Percentiles rank a stretch among this genome's conserved stretches.
Evolutionary conservation across 2,888 invertebrate species (phyloP).

Genomic region (Sycophila texana): DNA sequence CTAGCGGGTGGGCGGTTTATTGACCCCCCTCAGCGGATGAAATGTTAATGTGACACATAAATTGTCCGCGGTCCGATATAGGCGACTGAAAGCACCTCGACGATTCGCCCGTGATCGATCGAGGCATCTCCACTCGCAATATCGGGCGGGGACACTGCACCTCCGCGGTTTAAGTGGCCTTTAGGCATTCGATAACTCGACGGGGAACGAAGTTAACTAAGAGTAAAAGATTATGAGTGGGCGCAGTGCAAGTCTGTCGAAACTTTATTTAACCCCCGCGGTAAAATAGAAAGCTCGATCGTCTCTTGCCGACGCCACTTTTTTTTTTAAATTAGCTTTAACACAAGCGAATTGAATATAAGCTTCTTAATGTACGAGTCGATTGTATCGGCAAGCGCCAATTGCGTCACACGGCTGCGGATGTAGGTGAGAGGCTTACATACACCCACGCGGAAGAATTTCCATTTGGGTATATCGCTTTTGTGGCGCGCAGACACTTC

Average conservation of each 20-base stretch:
- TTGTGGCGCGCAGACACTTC: too few relatives aligned
- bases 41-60: conserved; percentile 45
- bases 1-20: conserved; percentile 27
- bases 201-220: conserved; percentile 11
- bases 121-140: conserved; percentile 4
- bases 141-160: neutral
- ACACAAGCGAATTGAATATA: too few relatives aligned
- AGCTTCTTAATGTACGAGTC: too few relatives aligned
- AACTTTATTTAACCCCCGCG: neutral
- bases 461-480: too few relatives aligned
- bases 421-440: too few relatives aligned
- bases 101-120: conserved; percentile 22
- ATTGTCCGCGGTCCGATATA: conserved; percentile 7
- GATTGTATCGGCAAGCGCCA: too few relatives aligned
- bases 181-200: conserved; percentile 33
- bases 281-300: too few relatives aligned
- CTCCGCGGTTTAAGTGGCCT: conserved; percentile 25
- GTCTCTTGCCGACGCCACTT: too few relatives aligned
- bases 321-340: too few relatives aligned
- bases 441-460: too few relatives aligned
- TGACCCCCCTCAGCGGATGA: conserved; percentile 38
- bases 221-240: neutral
- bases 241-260: neutral
- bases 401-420: too few relatives aligned
- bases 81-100: neutral